phyloP scores from a whole-genome alignment of 1,140 invertebrate species.

The Nylanderia fulva region DNA sequence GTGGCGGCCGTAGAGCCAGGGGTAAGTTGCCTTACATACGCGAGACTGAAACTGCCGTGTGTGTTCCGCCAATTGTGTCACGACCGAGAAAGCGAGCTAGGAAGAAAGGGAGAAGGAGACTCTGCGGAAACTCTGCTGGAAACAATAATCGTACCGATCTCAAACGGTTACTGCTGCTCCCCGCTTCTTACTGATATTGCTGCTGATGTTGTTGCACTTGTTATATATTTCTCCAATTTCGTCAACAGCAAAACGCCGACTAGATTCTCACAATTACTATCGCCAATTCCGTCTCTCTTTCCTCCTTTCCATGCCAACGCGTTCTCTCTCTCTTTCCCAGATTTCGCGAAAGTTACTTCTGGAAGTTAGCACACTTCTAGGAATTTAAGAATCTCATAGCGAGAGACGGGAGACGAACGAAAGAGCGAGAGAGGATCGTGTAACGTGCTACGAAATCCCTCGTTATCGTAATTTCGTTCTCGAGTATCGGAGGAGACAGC shows the following conservation, averaged over 20 bases:
- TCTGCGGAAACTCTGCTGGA: slow-evolving; percentile 30
- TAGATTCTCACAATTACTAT: slow-evolving; percentile 58
- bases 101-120: background rate
- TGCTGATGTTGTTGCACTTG: slow-evolving; percentile 52
- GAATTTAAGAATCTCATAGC: slow-evolving; percentile 51
- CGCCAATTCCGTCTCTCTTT: slow-evolving; percentile 29
- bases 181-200: slow-evolving; percentile 28
- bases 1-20: slow-evolving; percentile 49
- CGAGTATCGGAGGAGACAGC: slow-evolving; percentile 53
- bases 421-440: slow-evolving; percentile 36
- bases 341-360: slow-evolving; percentile 45
- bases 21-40: slow-evolving; percentile 8
- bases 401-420: slow-evolving; percentile 14
- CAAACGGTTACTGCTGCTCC: slow-evolving; percentile 43
- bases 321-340: background rate
- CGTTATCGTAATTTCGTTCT: slow-evolving; percentile 69
- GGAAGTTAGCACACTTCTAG: slow-evolving; percentile 31
- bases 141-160: slow-evolving; percentile 56
- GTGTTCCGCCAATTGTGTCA: slow-evolving; percentile 36
- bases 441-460: slow-evolving; percentile 64
- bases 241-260: slow-evolving; percentile 34
- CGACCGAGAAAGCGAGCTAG: background rate
- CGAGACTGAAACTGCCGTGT: slow-evolving; percentile 34
- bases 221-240: slow-evolving; percentile 44
- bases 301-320: background rate